A percentile compares a stretch with the other conserved stretches of the same genome.
phyloP scores from a whole-genome alignment of 1,140 invertebrate genomes.

The Colletes gigas region DNA sequence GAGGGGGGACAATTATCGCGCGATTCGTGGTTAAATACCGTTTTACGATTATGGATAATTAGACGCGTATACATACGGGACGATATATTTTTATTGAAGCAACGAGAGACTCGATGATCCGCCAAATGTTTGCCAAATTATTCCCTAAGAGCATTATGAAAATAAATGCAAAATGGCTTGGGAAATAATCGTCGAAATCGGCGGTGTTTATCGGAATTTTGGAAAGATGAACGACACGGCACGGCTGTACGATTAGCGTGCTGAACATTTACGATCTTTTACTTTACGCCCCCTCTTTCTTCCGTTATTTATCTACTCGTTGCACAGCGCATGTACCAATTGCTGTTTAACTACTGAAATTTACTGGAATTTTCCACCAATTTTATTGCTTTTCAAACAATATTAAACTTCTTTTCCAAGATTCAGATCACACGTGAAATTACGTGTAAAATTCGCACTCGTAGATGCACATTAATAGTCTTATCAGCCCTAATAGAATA shows the following conservation, averaged over 20 bases:
- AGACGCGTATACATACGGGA: background rate
- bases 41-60: conserved; percentile 17
- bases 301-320: background rate
- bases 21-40: background rate
- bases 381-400: too few relatives aligned
- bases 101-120: background rate
- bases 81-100: conserved; percentile 7
- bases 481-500: conserved; percentile 4
- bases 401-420: too few relatives aligned
- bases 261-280: background rate
- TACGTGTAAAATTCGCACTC: background rate
- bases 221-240: background rate
- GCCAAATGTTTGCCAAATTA: conserved; percentile 7
- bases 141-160: conserved; percentile 31
- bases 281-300: background rate
- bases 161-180: background rate
- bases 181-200: conserved; percentile 33
- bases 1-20: background rate
- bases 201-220: conserved; percentile 26
- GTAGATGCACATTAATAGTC: background rate
- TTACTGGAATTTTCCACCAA: too few relatives aligned
- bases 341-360: too few relatives aligned
- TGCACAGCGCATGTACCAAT: too few relatives aligned
- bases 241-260: too few relatives aligned
- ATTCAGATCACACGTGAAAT: background rate